Evolutionary conservation across 2,113 vertebrate genomes (phyloP), one percentile per base, ranked within the genome.

Genomic region (Eptesicus fuscus): DNA sequence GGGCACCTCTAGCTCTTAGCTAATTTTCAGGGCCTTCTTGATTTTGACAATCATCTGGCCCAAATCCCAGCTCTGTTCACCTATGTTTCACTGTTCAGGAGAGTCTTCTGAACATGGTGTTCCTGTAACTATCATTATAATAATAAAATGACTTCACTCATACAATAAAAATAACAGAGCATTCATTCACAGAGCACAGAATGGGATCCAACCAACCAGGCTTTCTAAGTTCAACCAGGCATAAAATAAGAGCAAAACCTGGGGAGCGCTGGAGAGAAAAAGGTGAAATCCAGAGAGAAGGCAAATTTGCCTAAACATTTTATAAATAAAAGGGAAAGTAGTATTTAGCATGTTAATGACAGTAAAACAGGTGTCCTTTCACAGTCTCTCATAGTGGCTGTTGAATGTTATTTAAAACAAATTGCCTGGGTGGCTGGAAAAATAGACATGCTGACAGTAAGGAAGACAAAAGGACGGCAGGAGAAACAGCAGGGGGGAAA

Each of bases 331-430:
- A 92, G 32, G 7, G 59, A 61, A 71, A 85, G 44, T 3, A 92
- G 51, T 25, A 40, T 49, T 83, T 69, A 6, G 71, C 53, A 71
- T 77, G 47, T 93, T 87, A 83, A 70, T 82, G 35, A 78, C 28
- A 13, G 0, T 23, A 42, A 23, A 93, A 53, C 70, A 90, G 88
- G 37, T 76, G 56, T 63, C 82, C 59, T 86, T 90, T 94, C 28
- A 51, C 6, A 83, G 42, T 70, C 80, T 79, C 74, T 70, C 86
- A 89, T 49, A 79, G 5, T 59, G 67, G 18, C 35, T 56, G 32
- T 30, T 71, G 53, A 91, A 91, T 90, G 35, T 71, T 94, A 78
- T 82, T 73, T 70, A 70, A 95, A 83, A 83, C n/a, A 90, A 88
- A 91, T 80, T 51, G 40, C 44, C 32, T 82, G 89, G 80, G 51